Conservation (phyloP, 2,888 invertebrate genomes). For the Anorthoa munda region DNA sequence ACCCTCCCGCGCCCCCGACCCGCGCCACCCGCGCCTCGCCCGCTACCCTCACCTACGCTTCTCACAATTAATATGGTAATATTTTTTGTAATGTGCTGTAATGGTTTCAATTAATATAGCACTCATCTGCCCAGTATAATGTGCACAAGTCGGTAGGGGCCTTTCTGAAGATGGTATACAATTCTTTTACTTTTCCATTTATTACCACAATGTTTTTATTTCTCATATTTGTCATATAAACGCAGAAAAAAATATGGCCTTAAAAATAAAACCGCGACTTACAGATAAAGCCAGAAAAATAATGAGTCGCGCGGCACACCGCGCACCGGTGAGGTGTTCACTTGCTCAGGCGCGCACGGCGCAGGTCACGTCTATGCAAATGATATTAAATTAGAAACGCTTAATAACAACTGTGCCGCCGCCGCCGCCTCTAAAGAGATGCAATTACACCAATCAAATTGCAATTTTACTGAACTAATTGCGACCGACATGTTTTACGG, state of each 20-base stretch:
- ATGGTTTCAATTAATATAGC: constrained; percentile 49
- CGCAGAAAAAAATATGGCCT: no score
- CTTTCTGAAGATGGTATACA: background rate
- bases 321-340: background rate
- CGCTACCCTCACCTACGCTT: constrained; percentile 68
- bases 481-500: constrained; percentile 86
- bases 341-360: constrained; percentile 51
- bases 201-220: background rate
- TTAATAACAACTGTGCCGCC: constrained; percentile 90
- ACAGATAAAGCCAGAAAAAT: background rate
- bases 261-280: background rate
- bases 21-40: constrained; percentile 52
- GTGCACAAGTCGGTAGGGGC: background rate
- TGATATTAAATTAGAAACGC: constrained; percentile 90
- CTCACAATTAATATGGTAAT: constrained; percentile 83
- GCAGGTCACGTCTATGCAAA: constrained; percentile 90
- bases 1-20: constrained; percentile 58
- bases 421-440: constrained; percentile 87
- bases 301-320: background rate
- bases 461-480: constrained; percentile 89
- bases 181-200: background rate
- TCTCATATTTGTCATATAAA: background rate
- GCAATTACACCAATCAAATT: constrained; percentile 91
- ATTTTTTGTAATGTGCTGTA: constrained; percentile 61
- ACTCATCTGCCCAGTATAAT: constrained; percentile 14